Percentiles rank a stretch among this genome's conserved stretches.
Evolutionary conservation across 30 jellyfish, hydroid and myxozoan genomes (phyloP).

Genomic region (Chironex yamaguchii): DNA sequence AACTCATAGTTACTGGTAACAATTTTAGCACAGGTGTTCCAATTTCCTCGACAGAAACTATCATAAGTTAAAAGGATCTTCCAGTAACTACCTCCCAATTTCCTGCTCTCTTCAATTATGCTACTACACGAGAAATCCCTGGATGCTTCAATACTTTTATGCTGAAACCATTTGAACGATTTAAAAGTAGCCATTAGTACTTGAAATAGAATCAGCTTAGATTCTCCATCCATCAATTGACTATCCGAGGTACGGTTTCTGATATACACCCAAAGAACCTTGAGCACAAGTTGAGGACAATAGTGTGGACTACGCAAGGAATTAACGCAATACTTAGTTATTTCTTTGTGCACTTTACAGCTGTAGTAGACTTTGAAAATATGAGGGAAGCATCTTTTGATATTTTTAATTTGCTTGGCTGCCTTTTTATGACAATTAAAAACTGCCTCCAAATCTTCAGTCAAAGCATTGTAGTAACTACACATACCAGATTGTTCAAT

Average conservation of each 20-base stretch:
- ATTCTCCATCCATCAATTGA: background rate
- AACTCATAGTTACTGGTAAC: too few relatives aligned
- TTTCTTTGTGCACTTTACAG: slow-evolving; percentile 35
- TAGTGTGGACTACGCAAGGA: slow-evolving; percentile 23
- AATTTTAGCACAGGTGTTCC: too few relatives aligned
- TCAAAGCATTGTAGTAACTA: slow-evolving; percentile 1
- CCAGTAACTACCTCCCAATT: too few relatives aligned
- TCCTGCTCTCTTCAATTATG: too few relatives aligned
- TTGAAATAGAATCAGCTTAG: background rate
- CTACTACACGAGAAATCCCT: too few relatives aligned
- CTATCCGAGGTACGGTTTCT: background rate
- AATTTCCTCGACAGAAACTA: too few relatives aligned
- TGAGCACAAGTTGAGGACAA: background rate
- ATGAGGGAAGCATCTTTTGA: background rate
- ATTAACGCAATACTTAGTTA: background rate
- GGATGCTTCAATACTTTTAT: background rate
- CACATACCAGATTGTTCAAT: slow-evolving; percentile 5
- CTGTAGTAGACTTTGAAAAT: slow-evolving; percentile 10
- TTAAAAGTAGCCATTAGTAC: slow-evolving; percentile 11
- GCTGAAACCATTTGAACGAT: slow-evolving; percentile 1
- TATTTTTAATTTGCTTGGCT: background rate
- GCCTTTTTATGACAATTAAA: background rate
- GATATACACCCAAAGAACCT: background rate
- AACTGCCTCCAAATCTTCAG: background rate
- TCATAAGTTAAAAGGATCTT: too few relatives aligned